Evolutionary conservation across 2,888 invertebrate genomes (phyloP), one percentile per base, ranked within the genome.

Genomic region (Adela reaumurella): DNA sequence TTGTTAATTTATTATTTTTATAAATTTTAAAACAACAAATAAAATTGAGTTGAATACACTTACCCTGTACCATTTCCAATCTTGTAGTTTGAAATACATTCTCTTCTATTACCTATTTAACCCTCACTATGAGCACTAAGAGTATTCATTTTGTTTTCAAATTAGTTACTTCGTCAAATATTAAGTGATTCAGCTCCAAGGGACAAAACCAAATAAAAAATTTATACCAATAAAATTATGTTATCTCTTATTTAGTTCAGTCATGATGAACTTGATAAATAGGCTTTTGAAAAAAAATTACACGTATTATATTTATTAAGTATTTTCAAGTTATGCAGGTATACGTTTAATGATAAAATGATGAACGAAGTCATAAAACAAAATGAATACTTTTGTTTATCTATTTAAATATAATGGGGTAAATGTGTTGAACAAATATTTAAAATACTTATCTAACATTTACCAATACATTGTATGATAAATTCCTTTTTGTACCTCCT

Each of bases 391-490:
- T 4, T 35, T 8, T 8, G 14, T 4, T 8, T 35, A 14, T 35
- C 35, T 8, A 35, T 35, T 35, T 35, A 3, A 35, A 35, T 8
- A 14, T 35, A 35, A 35, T 6, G 35, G 35, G 62, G 74, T 73
- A 65, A 68, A 74, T 70, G 57, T 59, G 56, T 65, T 64, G 62
- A 67, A 68, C 63, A 29, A 55, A 53, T 62, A 60, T 61, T 65
- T 70, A 68, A 50, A 62, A 60, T 62, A 64, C 44, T 61, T 67
- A n/a, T n/a, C n/a, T 76, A 74, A 74, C 78, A 78, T 78, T 78
- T 78, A 78, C 78, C 78, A 78, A 78, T 71, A 74, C 35, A 14
- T 35, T 35, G 35, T 14, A 14, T 35, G 35, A 6, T 4, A 6
- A 4, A 4, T 24, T 24, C 5, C 4, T 24, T 24, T 24, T 24